Conservation (phyloP, 2,113 vertebrate species). For the Caracal caracal region DNA sequence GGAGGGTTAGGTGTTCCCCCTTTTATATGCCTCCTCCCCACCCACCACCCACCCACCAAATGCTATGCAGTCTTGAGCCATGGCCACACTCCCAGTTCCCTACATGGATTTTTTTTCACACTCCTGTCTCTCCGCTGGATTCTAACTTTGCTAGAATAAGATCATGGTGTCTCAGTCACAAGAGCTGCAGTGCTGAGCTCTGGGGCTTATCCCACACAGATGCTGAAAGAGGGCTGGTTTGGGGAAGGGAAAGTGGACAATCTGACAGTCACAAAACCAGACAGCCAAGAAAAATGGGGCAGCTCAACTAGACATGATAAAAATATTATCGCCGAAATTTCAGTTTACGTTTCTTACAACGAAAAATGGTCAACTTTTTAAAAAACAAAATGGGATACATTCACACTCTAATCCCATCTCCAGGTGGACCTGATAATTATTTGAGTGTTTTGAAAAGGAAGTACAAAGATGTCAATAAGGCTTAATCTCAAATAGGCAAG, state of each 20-base stretch:
- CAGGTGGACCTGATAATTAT: neutral
- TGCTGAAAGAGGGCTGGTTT: neutral
- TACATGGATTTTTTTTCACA: too few species aligned
- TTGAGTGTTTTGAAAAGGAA: neutral
- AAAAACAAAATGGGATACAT: conserved; percentile 19
- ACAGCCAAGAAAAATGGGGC: neutral
- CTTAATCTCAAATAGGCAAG: neutral
- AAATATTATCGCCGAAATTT: neutral
- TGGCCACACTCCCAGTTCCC: neutral
- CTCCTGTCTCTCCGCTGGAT: neutral
- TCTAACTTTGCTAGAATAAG: neutral
- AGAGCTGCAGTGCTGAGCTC: neutral
- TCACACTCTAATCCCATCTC: neutral
- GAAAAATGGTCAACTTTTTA: neutral
- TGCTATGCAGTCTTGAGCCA: neutral
- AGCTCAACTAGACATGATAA: neutral
- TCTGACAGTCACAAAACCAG: neutral
- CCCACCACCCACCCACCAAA: fast-evolving
- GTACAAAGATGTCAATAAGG: neutral
- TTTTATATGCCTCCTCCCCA: neutral
- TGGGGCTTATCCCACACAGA: neutral
- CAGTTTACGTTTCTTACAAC: neutral
- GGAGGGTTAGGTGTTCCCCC: neutral
- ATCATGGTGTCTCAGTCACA: neutral
- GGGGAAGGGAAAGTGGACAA: neutral